Percentiles rank a stretch among this genome's conserved stretches.
Evolutionary conservation across 2,113 vertebrate species (phyloP).

Genomic region (Australoheros scitulus): DNA sequence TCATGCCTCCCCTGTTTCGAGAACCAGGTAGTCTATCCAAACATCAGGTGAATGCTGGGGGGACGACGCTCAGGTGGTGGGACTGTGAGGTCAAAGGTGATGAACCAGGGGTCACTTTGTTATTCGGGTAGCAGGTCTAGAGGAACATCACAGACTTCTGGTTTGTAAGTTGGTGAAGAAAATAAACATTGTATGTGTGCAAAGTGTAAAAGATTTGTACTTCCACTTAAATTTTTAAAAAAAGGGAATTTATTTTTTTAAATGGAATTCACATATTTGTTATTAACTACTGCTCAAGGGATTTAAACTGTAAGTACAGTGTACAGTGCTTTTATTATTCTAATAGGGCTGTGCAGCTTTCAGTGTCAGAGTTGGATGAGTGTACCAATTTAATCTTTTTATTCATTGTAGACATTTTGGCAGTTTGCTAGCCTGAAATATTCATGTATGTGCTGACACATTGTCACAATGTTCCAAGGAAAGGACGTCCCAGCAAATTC

Average conservation of each 20-base stretch:
- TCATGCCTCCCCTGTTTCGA: slow-evolving; percentile 71
- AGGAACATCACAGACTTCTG: slow-evolving; percentile 9
- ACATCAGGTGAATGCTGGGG: slow-evolving; percentile 60
- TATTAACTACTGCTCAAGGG: neutral
- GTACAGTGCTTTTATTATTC: neutral
- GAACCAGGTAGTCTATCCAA: slow-evolving; percentile 67
- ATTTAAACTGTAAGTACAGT: neutral
- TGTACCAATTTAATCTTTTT: neutral
- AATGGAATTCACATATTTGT: neutral
- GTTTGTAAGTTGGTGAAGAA: neutral
- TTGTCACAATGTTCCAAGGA: neutral
- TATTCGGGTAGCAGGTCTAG: slow-evolving; percentile 64
- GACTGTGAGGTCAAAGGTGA: slow-evolving; percentile 65
- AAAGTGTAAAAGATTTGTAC: neutral
- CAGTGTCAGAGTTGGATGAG: neutral
- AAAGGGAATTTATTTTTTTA: neutral
- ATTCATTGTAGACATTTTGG: neutral
- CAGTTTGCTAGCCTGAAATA: neutral
- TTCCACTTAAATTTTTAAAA: neutral
- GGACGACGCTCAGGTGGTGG: slow-evolving; percentile 52
- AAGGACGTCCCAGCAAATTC: neutral
- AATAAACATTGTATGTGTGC: neutral
- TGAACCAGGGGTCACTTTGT: slow-evolving; percentile 1
- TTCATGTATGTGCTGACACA: neutral
- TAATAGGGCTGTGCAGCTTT: too few species aligned